Evolutionary conservation across 2,888 invertebrate genomes (phyloP), one percentile per base, ranked within the genome.

Genomic region (Willowsia nigromaculata): DNA sequence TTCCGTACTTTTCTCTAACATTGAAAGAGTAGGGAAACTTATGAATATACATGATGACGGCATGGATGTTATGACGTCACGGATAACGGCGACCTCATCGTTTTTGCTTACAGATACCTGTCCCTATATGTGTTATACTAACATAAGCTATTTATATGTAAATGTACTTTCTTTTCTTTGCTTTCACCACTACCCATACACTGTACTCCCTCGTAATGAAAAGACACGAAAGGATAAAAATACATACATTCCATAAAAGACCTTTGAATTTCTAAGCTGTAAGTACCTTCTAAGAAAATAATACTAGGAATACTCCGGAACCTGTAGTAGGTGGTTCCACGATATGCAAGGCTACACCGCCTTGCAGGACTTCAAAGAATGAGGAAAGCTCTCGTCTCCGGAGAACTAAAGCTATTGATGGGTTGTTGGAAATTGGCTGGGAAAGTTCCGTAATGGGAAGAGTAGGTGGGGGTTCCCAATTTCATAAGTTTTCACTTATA

Each of bases 21-120:
- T 4, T 22, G 53, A 53, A 25, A 53, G 9, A 53, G 25, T 18
- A 43, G 4, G 25, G 56, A 56, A 43, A 43, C 9, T 43, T 13
- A 43, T 43, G 59, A 15, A 85, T 71, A 47, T 89, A 89, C 9
- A 47, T 22, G 76, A 87, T 85, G 87, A 47, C 90, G 89, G 80
- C 81, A 90, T 91, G 22, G 86, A 90, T 85, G 82, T 83, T n/a
- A 90, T 91, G 91, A 91, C 90, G 91, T 89, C 89, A 91, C 82
- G 85, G 87, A 84, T 89, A 84, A 76, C 50, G 62, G 15, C 76
- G 18, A 88, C 82, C 59, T 82, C 82, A 68, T 80, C 50, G 80
- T 65, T 85, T 56, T 74, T 65, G 37, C 27, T 74, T 74, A 43
- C 65, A 15, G 9, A 5, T 59, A 15, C 25, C 56, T 56, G 15